Evolutionary conservation across 2,797 vertebrate genomes (phyloP).

Genomic region (Catostomus latipinnis): DNA sequence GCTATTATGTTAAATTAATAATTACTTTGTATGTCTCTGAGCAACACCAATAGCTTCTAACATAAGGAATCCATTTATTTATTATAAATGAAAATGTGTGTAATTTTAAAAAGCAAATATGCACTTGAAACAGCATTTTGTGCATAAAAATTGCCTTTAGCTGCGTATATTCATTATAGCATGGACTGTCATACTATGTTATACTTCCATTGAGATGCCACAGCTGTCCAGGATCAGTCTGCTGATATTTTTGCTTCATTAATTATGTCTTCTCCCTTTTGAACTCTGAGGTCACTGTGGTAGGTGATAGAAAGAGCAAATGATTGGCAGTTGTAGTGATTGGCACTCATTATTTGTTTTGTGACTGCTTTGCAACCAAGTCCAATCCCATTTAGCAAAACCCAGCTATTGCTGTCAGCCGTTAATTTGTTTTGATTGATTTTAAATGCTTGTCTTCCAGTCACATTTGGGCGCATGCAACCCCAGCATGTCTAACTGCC

Average conservation of each 20-base stretch:
- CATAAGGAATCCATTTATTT: too few species aligned
- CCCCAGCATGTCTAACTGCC: slow-evolving; percentile 8
- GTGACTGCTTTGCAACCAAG: slow-evolving; percentile 60
- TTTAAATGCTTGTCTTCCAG: slow-evolving; percentile 65
- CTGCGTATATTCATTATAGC: background rate
- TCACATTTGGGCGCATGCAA: background rate
- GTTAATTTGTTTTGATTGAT: slow-evolving; percentile 75
- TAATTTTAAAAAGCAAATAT: too few species aligned
- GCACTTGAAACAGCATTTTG: too few species aligned
- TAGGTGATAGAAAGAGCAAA: slow-evolving; percentile 30
- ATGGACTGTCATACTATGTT: too few species aligned
- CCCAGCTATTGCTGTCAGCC: slow-evolving; percentile 58
- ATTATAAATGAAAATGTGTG: too few species aligned
- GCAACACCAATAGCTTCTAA: too few species aligned
- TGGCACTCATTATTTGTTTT: slow-evolving; percentile 65
- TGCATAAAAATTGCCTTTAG: background rate
- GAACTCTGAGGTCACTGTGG: background rate
- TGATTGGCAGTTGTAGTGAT: slow-evolving; percentile 65
- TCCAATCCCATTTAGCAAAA: slow-evolving; percentile 69
- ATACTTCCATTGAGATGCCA: background rate
- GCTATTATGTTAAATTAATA: too few species aligned
- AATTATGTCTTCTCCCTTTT: background rate
- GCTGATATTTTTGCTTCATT: background rate
- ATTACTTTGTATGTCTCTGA: too few species aligned
- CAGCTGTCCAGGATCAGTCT: slow-evolving; percentile 6